phyloP scores from a whole-genome alignment of 2,797 vertebrate species.

The Gephyroberyx darwinii region DNA sequence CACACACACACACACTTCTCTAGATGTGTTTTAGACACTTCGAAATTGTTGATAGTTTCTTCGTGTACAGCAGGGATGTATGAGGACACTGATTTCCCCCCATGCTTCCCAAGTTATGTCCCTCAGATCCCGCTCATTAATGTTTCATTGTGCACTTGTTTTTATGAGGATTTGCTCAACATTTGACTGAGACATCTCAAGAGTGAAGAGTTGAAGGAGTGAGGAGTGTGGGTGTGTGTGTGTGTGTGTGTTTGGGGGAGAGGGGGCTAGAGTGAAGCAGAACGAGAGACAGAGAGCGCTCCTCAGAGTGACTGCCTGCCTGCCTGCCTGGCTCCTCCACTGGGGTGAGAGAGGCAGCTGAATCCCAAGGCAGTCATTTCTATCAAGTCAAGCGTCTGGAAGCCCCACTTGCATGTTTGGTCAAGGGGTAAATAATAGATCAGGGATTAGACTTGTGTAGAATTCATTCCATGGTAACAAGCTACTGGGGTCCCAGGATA shows the following conservation, averaged over 20 bases:
- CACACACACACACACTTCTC: slow-evolving; percentile 4
- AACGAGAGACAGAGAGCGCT: slow-evolving; percentile 58
- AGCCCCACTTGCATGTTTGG: slow-evolving; percentile 86
- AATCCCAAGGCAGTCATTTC: slow-evolving; percentile 81
- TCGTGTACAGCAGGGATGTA: slow-evolving; percentile 51
- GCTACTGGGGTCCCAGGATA: slow-evolving; percentile 82
- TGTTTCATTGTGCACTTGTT: slow-evolving; percentile 73
- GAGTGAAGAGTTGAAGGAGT: slow-evolving; percentile 70
- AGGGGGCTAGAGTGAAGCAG: slow-evolving; percentile 40
- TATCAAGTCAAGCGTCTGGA: slow-evolving; percentile 83
- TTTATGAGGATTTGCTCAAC: slow-evolving; percentile 72
- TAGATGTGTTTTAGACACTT: slow-evolving; percentile 11
- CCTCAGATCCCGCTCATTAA: slow-evolving; percentile 76
- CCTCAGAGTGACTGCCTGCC: slow-evolving; percentile 63
- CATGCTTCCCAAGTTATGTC: slow-evolving; percentile 56
- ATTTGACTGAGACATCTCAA: slow-evolving; percentile 78
- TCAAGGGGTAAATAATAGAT: slow-evolving; percentile 89
- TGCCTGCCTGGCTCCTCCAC: slow-evolving; percentile 57
- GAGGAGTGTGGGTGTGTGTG: slow-evolving; percentile 21
- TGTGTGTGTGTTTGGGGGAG: slow-evolving; percentile 10
- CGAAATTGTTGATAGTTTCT: slow-evolving; percentile 47
- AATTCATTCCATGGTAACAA: slow-evolving; percentile 85
- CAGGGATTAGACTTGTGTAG: slow-evolving; percentile 85
- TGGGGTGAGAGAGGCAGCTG: slow-evolving; percentile 66
- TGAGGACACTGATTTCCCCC: slow-evolving; percentile 67